Base-by-base conservation (phyloP, 2,113 vertebrate genomes). In the Hypomesus transpacificus region DNA sequence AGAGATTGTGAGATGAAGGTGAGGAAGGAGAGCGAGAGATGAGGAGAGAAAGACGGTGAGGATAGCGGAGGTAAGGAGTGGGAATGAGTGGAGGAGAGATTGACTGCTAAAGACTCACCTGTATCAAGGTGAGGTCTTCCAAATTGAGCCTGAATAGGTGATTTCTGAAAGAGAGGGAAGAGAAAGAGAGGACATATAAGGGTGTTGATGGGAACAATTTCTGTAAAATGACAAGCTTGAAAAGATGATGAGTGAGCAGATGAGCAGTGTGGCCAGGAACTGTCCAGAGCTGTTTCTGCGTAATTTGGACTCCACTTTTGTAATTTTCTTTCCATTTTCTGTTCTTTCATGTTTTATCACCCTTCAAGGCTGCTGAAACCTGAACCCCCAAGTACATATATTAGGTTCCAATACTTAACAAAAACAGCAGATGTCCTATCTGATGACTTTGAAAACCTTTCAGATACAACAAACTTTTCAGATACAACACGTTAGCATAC, bases 101-200 rank as follows among this genome's bases (percentile, higher is more conserved):
- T 57, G 53, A 78, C 24, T 26, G 53, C 78, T 28, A 61, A 70
- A 78, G 51, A 76, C 87, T 89, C 83, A 90, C 89, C 86, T 90
- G 89, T 80, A 90, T 90, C 77, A 97, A 90, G 80, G 95, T 94
- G 78, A 97, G 91, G 87, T 97, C 94, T 73, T 95, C 94, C 57
- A 95, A 92, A 77, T 88, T 92, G 66, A 97, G 86, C 79, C 95
- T 93, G 92, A 97, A 97, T 90, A 97, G 94, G 85, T 95, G 94
- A 89, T 97, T 97, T 91, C 95, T 97, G 84, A 50, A 89, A 77
- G 64, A 61, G 80, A 69, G 75, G 6, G 65, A 56, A 52, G 9
- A 50, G 52, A 56, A 16, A 57, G 9, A 20, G 20, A 61, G 9
- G 9, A 46, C 1, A 46, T 46, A 46, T 46, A 46, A 46, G 39